Evolutionary conservation across 2,888 invertebrate genomes (phyloP).

Genomic region (Tachina fera): DNA sequence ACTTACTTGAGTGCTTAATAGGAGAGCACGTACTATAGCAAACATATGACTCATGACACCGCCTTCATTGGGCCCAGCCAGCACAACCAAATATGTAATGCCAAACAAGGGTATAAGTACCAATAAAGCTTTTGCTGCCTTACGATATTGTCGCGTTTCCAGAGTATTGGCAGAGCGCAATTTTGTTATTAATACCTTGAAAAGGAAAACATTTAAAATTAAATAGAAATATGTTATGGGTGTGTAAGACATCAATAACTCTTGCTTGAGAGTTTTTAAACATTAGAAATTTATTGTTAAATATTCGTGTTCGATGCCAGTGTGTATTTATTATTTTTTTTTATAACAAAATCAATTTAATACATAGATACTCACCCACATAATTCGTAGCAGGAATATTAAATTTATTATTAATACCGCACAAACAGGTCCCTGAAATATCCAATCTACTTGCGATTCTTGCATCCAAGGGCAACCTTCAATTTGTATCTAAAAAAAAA

Average conservation of each 20-base stretch:
- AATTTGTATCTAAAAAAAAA: constrained; percentile 82
- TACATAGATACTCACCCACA: constrained; percentile 91
- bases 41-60: constrained; percentile 90
- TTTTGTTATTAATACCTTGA: constrained; percentile 95
- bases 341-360: not conserved
- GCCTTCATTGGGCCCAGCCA: constrained; percentile 89
- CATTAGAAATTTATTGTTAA: not conserved
- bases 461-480: constrained; percentile 91
- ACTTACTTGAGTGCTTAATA: constrained; percentile 94
- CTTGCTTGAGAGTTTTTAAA: not conserved
- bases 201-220: not conserved
- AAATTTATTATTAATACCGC: constrained; percentile 92
- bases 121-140: constrained; percentile 94
- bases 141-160: constrained; percentile 95
- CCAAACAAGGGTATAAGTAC: constrained; percentile 97
- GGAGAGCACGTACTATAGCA: constrained; percentile 90
- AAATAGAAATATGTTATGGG: not conserved
- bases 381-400: constrained; percentile 91
- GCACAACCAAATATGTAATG: constrained; percentile 93
- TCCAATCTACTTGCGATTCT: constrained; percentile 92
- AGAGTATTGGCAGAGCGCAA: constrained; percentile 94
- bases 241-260: too few species aligned
- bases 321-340: not conserved
- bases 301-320: not conserved
- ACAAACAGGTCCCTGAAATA: constrained; percentile 93